These are phyloP conservation scores for Lordiphosa stackelbergi DNA, from an alignment of 1,140 invertebrate genomes.

Conservation along the genomic window DNA sequence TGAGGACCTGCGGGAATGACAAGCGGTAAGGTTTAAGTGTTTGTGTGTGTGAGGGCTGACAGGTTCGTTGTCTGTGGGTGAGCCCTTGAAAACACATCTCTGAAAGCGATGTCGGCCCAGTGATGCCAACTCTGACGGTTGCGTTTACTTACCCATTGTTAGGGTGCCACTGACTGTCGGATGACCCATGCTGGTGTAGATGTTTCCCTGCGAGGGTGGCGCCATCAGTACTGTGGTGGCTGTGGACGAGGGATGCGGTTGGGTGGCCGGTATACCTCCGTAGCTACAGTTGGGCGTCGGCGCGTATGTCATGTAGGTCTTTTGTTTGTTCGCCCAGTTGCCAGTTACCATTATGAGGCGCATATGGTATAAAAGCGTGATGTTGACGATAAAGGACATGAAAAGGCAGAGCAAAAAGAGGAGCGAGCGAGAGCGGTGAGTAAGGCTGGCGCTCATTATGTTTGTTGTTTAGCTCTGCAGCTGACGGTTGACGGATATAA, in stretches of 20 bases:
- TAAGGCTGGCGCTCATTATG: constrained; percentile 31
- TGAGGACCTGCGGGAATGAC: constrained; percentile 37
- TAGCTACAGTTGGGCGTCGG: constrained; percentile 57
- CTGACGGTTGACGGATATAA: constrained; percentile 10
- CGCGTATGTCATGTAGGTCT: constrained; percentile 63
- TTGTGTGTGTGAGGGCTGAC: too few species aligned
- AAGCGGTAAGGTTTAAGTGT: not conserved
- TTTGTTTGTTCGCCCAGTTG: constrained; percentile 40
- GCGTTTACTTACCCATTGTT: constrained; percentile 50
- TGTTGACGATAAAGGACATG: constrained; percentile 41
- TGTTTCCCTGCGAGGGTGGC: constrained; percentile 36
- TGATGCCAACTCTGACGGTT: not conserved
- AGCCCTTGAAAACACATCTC: not conserved
- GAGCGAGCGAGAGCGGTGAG: constrained; percentile 23
- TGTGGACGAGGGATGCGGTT: constrained; percentile 39
- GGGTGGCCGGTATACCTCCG: constrained; percentile 33
- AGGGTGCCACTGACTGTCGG: constrained; percentile 48
- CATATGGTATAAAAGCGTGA: constrained; percentile 27
- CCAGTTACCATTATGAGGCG: constrained; percentile 23
- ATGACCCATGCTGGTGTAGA: constrained; percentile 55
- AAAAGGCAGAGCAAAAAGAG: constrained; percentile 40
- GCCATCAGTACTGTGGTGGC: constrained; percentile 57
- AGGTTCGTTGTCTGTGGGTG: not conserved
- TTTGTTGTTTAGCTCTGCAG: constrained; percentile 7
- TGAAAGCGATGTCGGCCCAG: not conserved